These are phyloP conservation scores for Tipula helvola DNA, from an alignment of 2,888 invertebrate genomes.

Conservation along the genomic window DNA sequence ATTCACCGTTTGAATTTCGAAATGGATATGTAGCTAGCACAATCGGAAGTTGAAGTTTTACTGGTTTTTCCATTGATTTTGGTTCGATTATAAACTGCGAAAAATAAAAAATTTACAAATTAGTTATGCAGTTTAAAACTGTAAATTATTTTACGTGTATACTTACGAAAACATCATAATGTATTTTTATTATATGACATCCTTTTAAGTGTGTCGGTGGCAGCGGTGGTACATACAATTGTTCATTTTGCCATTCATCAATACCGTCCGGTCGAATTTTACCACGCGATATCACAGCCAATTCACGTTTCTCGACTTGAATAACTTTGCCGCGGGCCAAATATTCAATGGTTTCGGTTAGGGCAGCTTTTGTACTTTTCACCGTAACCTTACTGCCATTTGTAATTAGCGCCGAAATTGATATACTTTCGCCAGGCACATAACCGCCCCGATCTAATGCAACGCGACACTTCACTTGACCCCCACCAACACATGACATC, in stretches of 20 bases:
- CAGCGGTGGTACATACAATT: constrained; percentile 82
- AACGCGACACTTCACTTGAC: constrained; percentile 75
- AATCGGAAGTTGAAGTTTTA: constrained; percentile 83
- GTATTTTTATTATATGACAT: constrained; percentile 85
- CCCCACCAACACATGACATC: constrained; percentile 77
- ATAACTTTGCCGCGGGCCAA: constrained; percentile 74
- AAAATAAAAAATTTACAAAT: constrained; percentile 21
- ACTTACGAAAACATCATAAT: constrained; percentile 86
- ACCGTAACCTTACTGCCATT: constrained; percentile 80
- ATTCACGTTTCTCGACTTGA: constrained; percentile 73
- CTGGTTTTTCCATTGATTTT: constrained; percentile 81
- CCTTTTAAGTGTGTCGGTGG: constrained; percentile 90
- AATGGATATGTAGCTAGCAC: constrained; percentile 86
- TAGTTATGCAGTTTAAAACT: background rate
- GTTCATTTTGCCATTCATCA: constrained; percentile 78
- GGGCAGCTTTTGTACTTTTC: constrained; percentile 70
- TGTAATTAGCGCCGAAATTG: constrained; percentile 68
- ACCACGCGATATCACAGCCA: constrained; percentile 66
- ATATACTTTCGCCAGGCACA: constrained; percentile 87
- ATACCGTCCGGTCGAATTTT: constrained; percentile 69
- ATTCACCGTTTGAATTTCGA: constrained; percentile 48
- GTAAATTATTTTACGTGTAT: background rate
- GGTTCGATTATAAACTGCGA: constrained; percentile 77
- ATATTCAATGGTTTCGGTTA: constrained; percentile 83
- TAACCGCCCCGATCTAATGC: constrained; percentile 84